Conservation (phyloP, 1,140 invertebrate species). For the Lutraria rhynchaena region DNA sequence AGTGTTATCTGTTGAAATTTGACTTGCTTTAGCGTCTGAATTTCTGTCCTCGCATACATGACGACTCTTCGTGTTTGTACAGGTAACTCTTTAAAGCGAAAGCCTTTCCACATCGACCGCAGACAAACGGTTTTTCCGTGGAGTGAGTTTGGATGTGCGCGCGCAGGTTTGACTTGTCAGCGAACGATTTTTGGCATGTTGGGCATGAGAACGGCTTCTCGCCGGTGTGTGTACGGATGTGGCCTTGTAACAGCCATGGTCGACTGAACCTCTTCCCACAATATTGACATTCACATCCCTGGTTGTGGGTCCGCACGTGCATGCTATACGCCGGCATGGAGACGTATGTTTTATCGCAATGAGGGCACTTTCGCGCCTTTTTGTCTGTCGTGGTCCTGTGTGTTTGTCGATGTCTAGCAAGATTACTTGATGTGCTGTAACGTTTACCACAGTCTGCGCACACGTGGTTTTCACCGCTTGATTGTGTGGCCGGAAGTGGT, state of each 20-base stretch:
- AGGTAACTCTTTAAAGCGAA: slow-evolving; percentile 83
- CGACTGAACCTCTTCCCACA: slow-evolving; percentile 98
- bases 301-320: slow-evolving; percentile 97
- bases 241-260: slow-evolving; percentile 97
- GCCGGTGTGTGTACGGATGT: slow-evolving; percentile 97
- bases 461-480: slow-evolving; percentile 56
- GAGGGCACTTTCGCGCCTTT: slow-evolving; percentile 88
- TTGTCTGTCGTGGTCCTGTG: slow-evolving; percentile 80
- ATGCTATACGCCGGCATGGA: slow-evolving; percentile 98
- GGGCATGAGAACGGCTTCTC: slow-evolving; percentile 99
- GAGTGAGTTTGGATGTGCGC: slow-evolving; percentile 99
- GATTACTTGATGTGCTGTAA: slow-evolving; percentile 82
- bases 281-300: slow-evolving; percentile 95
- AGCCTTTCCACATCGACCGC: slow-evolving; percentile 89
- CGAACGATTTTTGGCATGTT: slow-evolving; percentile 98
- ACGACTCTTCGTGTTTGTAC: slow-evolving; percentile 83
- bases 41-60: slow-evolving; percentile 81
- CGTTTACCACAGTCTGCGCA: slow-evolving; percentile 81
- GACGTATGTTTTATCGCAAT: slow-evolving; percentile 96
- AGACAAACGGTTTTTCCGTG: slow-evolving; percentile 96
- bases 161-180: slow-evolving; percentile 97
- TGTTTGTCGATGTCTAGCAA: slow-evolving; percentile 81
- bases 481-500: neutral
- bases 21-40: slow-evolving; percentile 26
- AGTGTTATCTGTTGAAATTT: neutral